Percentiles rank a stretch among this genome's conserved stretches.
Conservation (phyloP, 2,113 vertebrate genomes). For the Sebastes fasciatus region DNA sequence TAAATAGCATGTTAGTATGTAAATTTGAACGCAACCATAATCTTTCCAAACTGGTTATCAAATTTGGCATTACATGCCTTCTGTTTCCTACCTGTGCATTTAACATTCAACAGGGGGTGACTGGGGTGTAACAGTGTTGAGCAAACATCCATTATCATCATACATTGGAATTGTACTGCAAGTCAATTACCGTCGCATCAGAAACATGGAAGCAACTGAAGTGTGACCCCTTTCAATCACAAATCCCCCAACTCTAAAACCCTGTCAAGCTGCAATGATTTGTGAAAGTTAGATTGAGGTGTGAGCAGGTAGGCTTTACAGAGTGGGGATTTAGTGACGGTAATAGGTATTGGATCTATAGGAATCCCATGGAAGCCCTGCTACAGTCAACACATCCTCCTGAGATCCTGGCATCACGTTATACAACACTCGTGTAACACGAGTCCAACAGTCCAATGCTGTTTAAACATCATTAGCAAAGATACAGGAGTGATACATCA, state of each 20-base stretch:
- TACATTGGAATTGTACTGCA: slow-evolving; percentile 11
- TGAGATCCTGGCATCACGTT: slow-evolving; percentile 38
- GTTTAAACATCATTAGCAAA: not conserved
- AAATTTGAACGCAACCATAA: slow-evolving; percentile 3
- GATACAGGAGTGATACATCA: not conserved
- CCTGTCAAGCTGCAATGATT: slow-evolving; percentile 64
- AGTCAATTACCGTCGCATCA: slow-evolving; percentile 43
- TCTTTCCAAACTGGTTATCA: not conserved
- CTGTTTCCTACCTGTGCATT: slow-evolving; percentile 1
- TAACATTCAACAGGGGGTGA: not conserved
- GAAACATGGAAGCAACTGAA: slow-evolving; percentile 51
- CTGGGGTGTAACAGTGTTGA: not conserved
- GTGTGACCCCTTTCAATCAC: slow-evolving; percentile 56
- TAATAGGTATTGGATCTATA: slow-evolving; percentile 69
- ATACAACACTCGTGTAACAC: slow-evolving; percentile 25
- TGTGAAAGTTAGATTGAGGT: slow-evolving; percentile 68
- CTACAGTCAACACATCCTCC: slow-evolving; percentile 52
- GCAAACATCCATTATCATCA: slow-evolving; percentile 17
- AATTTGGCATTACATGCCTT: slow-evolving; percentile 11
- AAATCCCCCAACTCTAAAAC: slow-evolving; percentile 57
- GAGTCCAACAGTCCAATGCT: not conserved
- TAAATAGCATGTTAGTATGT: too few relatives aligned
- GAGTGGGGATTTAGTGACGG: slow-evolving; percentile 57
- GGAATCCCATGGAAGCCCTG: slow-evolving; percentile 55
- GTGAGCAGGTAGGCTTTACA: slow-evolving; percentile 65